These are phyloP conservation scores for Pipistrellus nathusii DNA, from an alignment of 2,797 vertebrate species.

Conservation along the genomic window DNA sequence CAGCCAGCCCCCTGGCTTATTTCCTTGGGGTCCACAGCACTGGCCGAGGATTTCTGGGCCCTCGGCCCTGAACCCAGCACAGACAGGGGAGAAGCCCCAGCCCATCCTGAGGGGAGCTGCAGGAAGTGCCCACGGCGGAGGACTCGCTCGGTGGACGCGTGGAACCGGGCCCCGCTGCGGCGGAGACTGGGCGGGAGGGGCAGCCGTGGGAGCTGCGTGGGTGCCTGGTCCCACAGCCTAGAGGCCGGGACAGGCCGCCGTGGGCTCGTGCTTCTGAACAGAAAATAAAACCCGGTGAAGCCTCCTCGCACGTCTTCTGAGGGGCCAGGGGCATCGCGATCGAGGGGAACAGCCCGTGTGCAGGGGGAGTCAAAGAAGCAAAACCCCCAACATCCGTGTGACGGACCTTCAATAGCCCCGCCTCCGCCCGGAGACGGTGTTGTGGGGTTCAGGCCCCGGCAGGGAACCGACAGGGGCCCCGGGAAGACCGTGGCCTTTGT, in stretches of 20 bases:
- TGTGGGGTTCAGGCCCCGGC: neutral
- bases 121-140: neutral
- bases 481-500: neutral
- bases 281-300: neutral
- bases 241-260: neutral
- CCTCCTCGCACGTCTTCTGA: neutral
- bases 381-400: fast-evolving
- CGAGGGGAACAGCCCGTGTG: no score
- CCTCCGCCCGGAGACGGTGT: neutral
- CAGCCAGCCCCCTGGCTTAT: neutral
- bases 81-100: neutral
- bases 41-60: neutral
- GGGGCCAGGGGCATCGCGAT: neutral
- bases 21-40: neutral
- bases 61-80: neutral
- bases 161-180: neutral
- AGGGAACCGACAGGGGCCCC: neutral
- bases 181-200: no score
- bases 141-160: neutral
- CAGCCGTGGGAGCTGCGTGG: fast-evolving
- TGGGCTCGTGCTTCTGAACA: neutral
- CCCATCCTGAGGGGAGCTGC: neutral
- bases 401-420: no score
- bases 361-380: neutral
- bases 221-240: fast-evolving